Evolutionary conservation across 2,113 vertebrate species (phyloP), one percentile per base, ranked within the genome.

Genomic region (Scortum barcoo): DNA sequence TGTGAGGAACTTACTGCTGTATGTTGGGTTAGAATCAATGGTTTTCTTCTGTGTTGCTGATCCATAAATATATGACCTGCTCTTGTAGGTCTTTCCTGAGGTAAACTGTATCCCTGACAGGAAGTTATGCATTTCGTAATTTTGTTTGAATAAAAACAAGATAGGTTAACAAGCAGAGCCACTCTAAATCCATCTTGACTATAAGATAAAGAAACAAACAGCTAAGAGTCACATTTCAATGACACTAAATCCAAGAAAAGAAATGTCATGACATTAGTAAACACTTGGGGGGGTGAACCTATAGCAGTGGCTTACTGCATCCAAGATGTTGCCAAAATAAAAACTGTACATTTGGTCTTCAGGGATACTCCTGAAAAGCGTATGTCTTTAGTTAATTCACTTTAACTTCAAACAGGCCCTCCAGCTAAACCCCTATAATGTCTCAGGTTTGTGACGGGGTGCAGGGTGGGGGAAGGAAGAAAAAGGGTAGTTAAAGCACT

Each of bases 371-470:
- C 14, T n/a, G 36, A n/a, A 6, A 38, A 24, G 48, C 48, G 6
- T 50, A 19, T 12, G 33, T 33, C 3, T 50, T 48, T 30, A 20
- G 58, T 62, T n/a, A 62, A 62, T 48, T 48, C 46, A 9, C 58
- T 60, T 28, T 13, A 5, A 17, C n/a, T 56, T 56, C 3, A 72
- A 57, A 57, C 51, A 56, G 50, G 36, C 22, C 17, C 24, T 61
- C 54, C 3, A 17, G 26, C 5, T 8, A 5, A n/a, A n/a, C n/a
- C 4, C 51, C 38, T 48, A 4, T 36, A 24, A 7, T 22, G 16
- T 26, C 28, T 54, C 70, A 50, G 56, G 53, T 57, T n/a, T 46
- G 33, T 44, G 12, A 76, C 61, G 78, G 81, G 80, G 48, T 9
- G 60, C 40, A 72, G 63, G 62, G 62, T 57, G 33, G 57, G 38